A percentile compares a stretch with the other conserved stretches of the same genome.
Evolutionary conservation across 1,140 invertebrate genomes (phyloP).

Genomic region (Cyclina sinensis): DNA sequence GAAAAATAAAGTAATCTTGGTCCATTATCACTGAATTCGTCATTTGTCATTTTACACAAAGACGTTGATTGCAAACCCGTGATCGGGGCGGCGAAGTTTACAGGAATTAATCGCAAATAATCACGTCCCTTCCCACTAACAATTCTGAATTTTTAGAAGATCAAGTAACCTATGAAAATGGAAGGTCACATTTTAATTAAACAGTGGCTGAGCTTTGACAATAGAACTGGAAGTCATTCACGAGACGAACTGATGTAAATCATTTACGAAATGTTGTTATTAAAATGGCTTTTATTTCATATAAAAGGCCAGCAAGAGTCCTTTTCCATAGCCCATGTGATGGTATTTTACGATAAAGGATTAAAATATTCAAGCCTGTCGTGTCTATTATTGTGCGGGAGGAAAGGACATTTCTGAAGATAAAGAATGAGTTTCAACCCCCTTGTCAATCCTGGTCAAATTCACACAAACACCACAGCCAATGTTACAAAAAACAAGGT

Average conservation of each 20-base stretch:
- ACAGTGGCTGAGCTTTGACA: conserved; percentile 57
- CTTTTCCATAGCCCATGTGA: conserved; percentile 27
- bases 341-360: conserved; percentile 67
- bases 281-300: conserved; percentile 67
- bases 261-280: conserved; percentile 69
- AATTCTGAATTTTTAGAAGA: conserved; percentile 38
- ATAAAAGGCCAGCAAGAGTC: conserved; percentile 38
- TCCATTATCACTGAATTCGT: conserved; percentile 64
- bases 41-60: conserved; percentile 68
- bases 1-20: conserved; percentile 66
- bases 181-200: conserved; percentile 71
- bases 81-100: conserved; percentile 67
- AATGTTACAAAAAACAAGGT: conserved; percentile 23
- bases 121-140: conserved; percentile 67
- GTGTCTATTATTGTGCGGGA: conserved; percentile 36
- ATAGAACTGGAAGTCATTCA: conserved; percentile 55
- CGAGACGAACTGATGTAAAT: conserved; percentile 62
- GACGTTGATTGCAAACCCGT: conserved; percentile 67
- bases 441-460: conserved; percentile 45
- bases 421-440: conserved; percentile 39
- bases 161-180: conserved; percentile 64
- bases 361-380: conserved; percentile 62
- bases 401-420: conserved; percentile 20
- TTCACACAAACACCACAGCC: conserved; percentile 54
- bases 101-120: conserved; percentile 69